These are phyloP conservation scores for Drosophila rufa DNA, from an alignment of 1,140 invertebrate genomes.

Conservation along the genomic window DNA sequence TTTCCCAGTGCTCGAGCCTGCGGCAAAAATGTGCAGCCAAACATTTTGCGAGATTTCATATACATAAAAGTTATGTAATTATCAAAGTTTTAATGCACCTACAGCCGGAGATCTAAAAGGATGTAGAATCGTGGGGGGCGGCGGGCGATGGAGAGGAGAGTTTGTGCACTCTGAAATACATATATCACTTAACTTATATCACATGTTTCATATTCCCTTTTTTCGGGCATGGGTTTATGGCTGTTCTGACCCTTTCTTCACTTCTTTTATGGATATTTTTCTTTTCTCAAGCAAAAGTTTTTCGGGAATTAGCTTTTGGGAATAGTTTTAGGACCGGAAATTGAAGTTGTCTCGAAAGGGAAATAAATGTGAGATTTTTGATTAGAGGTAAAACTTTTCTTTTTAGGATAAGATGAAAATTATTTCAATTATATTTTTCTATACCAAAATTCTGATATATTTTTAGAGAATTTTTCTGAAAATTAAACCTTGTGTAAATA, in stretches of 20 bases:
- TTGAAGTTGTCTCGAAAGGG: conserved; percentile 19
- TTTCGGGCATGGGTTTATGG: conserved; percentile 12
- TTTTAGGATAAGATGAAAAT: background rate
- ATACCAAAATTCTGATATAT: background rate
- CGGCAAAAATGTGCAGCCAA: conserved; percentile 71
- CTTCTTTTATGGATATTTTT: conserved; percentile 35
- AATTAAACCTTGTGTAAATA: too few species aligned
- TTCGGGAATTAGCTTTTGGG: conserved; percentile 36
- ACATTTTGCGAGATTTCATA: conserved; percentile 72
- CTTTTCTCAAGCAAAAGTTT: conserved; percentile 26
- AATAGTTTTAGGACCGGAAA: conserved; percentile 31
- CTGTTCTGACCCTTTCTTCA: conserved; percentile 34
- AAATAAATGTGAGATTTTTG: conserved; percentile 15
- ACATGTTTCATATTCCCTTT: conserved; percentile 45
- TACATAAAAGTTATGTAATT: conserved; percentile 79
- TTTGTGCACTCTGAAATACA: conserved; percentile 20
- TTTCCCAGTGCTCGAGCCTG: conserved; percentile 16
- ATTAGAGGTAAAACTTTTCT: conserved; percentile 5
- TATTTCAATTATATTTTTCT: background rate
- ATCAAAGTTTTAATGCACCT: conserved; percentile 81
- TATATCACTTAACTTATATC: conserved; percentile 54
- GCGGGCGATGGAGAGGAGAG: conserved; percentile 1
- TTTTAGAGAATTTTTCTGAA: too few species aligned
- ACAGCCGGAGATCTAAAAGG: conserved; percentile 45
- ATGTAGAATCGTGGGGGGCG: conserved; percentile 1